Conservation (phyloP, 2,888 invertebrate genomes). For the Synergus japonicus region DNA sequence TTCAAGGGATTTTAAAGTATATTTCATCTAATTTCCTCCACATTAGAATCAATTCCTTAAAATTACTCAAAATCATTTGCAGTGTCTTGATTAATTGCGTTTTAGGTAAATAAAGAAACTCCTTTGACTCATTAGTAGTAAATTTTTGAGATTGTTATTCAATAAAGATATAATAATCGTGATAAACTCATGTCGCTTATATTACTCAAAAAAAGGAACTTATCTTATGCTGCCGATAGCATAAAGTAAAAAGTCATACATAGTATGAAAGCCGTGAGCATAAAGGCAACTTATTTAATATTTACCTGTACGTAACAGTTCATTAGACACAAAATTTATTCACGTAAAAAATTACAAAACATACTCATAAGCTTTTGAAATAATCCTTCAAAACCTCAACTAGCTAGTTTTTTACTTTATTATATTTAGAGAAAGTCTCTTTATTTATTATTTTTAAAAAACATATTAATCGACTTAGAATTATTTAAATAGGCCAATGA, state of each 20-base stretch:
- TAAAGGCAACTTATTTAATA: not conserved
- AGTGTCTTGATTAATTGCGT: no score
- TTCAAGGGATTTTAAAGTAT: no score
- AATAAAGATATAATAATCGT: not conserved
- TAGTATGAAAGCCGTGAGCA: not conserved
- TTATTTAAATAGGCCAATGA: not conserved
- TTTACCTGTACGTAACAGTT: not conserved
- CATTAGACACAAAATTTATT: not conserved
- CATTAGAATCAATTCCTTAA: no score
- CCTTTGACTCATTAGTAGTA: not conserved
- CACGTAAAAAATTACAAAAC: not conserved
- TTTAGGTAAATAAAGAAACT: not conserved
- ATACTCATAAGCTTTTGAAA: not conserved
- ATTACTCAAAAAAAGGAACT: conserved; percentile 7
- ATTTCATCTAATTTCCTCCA: no score
- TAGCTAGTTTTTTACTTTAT: not conserved
- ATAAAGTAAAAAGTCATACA: not conserved
- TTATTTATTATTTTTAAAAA: no score
- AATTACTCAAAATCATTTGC: no score
- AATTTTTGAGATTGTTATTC: not conserved
- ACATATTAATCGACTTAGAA: not conserved
- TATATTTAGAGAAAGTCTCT: no score
- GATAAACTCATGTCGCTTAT: not conserved
- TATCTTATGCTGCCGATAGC: not conserved
- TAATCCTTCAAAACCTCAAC: not conserved